phyloP scores from a whole-genome alignment of 2,888 invertebrate genomes.

The Idaea biselata region DNA sequence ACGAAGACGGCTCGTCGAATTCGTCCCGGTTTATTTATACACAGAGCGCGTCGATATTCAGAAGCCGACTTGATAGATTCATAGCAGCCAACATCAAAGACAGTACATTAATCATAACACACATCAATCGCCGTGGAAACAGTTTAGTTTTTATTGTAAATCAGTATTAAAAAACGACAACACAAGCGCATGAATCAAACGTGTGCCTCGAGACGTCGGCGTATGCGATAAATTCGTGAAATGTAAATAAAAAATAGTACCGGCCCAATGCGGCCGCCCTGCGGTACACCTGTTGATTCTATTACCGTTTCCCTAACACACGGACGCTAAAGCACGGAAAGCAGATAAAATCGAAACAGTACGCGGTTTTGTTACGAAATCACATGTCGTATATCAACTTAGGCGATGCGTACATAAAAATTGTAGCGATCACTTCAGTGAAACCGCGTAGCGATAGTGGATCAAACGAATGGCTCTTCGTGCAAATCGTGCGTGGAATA shows the following conservation, averaged over 20 bases:
- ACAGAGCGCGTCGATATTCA: slow-evolving; percentile 74
- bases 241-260: slow-evolving; percentile 70
- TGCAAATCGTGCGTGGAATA: slow-evolving; percentile 68
- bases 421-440: slow-evolving; percentile 54
- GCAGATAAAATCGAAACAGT: slow-evolving; percentile 57
- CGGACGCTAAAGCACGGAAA: slow-evolving; percentile 43
- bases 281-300: slow-evolving; percentile 75
- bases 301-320: slow-evolving; percentile 54
- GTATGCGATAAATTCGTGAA: slow-evolving; percentile 73
- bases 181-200: slow-evolving; percentile 75
- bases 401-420: slow-evolving; percentile 68
- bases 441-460: slow-evolving; percentile 46
- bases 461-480: slow-evolving; percentile 58
- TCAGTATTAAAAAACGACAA: slow-evolving; percentile 79
- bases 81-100: slow-evolving; percentile 78
- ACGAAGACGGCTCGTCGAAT: slow-evolving; percentile 64
- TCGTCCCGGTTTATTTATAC: slow-evolving; percentile 73
- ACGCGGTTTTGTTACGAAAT: slow-evolving; percentile 44
- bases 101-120: slow-evolving; percentile 78
- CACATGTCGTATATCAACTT: slow-evolving; percentile 61
- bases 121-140: slow-evolving; percentile 78
- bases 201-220: slow-evolving; percentile 73
- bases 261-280: slow-evolving; percentile 68
- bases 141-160: slow-evolving; percentile 79
- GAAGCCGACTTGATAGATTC: slow-evolving; percentile 78